Evolutionary conservation across 2,113 vertebrate genomes (phyloP), one percentile per base, ranked within the genome.

Genomic region (Phalacrocorax aristotelis): DNA sequence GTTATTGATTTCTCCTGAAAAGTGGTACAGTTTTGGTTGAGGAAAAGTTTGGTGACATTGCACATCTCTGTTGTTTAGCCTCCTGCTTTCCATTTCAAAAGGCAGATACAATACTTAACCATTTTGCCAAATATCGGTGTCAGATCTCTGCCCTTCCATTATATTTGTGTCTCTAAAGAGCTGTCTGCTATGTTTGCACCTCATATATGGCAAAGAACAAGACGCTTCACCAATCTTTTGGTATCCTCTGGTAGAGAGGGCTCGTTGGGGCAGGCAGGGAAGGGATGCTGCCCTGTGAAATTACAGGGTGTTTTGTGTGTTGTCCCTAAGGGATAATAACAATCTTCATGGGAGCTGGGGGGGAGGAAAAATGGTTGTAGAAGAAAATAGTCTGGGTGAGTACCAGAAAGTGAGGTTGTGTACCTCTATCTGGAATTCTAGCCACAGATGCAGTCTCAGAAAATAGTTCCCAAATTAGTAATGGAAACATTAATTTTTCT

Each of bases 391-490:
- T 93, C 85, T 2, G 10, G 13, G 18, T 55, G 40, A 68, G 36
- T 62, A 80, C 40, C 46, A 91, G 84, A 83, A 85, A 94, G 54
- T 21, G 21, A 87, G 49, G 66, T 68, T 79, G 46, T 58, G 44
- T 80, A 71, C 49, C 57, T 95, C 64, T 51, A 40, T 86, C 58
- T 74, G 58, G 62, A 96, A 92, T 93, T 66, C 34, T 69, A 65
- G 58, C 10, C 2, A 2, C 70, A 90, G 70, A 72, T 2, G 4
- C 52, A 69, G 70, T 65, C 70, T 79, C 62, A 65, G 64, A 94
- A 96, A 93, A 90, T 70, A 90, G 48, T 94, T 96, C 75, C 64
- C 40, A 69, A 88, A 83, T 93, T 93, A 95, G 82, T 95, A 94
- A 94, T 94, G 92, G 85, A 92, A 96, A 94, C 42, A 80, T 81